Base-by-base conservation (phyloP, 2,888 invertebrate species). In the Cryptophagus acutangulus region DNA sequence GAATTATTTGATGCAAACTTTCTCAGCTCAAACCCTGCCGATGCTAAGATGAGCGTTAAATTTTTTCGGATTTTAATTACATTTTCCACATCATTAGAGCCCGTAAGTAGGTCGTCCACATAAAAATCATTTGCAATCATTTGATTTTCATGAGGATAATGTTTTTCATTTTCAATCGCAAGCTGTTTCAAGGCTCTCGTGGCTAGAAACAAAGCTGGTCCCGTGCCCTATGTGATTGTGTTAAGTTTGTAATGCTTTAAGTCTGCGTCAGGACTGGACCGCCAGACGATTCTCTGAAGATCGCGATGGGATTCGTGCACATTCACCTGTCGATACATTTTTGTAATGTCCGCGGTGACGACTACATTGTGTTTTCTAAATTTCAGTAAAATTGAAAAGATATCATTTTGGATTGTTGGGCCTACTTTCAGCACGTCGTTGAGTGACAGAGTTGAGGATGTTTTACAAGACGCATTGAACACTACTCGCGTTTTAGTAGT, bases 21-120 rank as follows among this genome's bases (percentile, higher is more conserved):
- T 9, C 43, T 41, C 3, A 47, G 24, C 2, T 13, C 4, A 15
- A 31, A 31, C 4, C 12, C 9, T 8, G 15, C 31, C n/a, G 3
- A 16, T 15, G 13, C 3, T 12, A 31, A 16, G 3, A 13, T 15
- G 10, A 13, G 4, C 8, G 5, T 4, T 28, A 28, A 10, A 5
- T n/a, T 4, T 10, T 16, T n/a, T 5, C 31, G 31, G 3, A 31
- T 13, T 15, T 3, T 5, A 4, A 31, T 15, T 15, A 31, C 9
- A 13, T 15, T 9, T 5, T 35, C 29, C 1, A 40, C 13, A 8
- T 41, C 13, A 25, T 40, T 17, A 31, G 36, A 8, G n/a, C 46
- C 46, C 18, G 37, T 26, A 2, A 42, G n/a, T 13, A 45, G 29
- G n/a, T 41, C 45, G 36, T 46, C 46, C 1, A 48, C 43, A 24